Evolutionary conservation across 2,797 vertebrate species (phyloP).

Genomic region (Malacoraja senta): DNA sequence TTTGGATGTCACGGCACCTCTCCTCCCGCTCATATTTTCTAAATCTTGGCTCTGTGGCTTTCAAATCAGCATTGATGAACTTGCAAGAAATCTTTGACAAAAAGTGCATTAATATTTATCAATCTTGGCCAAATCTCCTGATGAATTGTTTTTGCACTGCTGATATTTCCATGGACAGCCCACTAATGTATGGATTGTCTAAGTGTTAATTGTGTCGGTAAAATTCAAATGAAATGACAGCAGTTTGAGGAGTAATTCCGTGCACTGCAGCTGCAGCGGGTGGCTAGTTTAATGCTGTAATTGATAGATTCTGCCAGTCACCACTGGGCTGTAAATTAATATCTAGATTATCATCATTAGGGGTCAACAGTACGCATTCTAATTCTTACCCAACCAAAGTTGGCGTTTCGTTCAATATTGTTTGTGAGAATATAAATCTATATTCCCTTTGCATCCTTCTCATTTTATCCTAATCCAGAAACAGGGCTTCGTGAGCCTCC

Average conservation of each 20-base stretch:
- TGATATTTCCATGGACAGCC: slow-evolving; percentile 29
- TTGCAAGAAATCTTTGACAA: background rate
- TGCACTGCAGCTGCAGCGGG: slow-evolving; percentile 74
- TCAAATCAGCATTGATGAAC: background rate
- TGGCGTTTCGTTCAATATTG: slow-evolving; percentile 45
- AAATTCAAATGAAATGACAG: slow-evolving; percentile 73
- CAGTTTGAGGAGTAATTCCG: slow-evolving; percentile 75
- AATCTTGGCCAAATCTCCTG: background rate
- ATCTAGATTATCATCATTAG: slow-evolving; percentile 79
- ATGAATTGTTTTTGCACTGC: slow-evolving; percentile 16
- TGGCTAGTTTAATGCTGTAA: slow-evolving; percentile 74
- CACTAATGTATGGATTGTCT: slow-evolving; percentile 57
- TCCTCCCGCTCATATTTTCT: background rate
- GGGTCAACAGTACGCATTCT: slow-evolving; percentile 57
- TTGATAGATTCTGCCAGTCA: slow-evolving; percentile 84
- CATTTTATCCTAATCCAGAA: slow-evolving; percentile 20
- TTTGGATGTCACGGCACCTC: background rate
- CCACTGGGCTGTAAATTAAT: slow-evolving; percentile 83
- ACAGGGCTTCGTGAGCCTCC: slow-evolving; percentile 45
- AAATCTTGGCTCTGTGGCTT: background rate
- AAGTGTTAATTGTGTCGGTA: slow-evolving; percentile 72
- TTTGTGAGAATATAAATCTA: slow-evolving; percentile 51
- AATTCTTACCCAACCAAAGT: slow-evolving; percentile 46
- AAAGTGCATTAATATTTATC: slow-evolving; percentile 16
- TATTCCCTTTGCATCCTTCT: slow-evolving; percentile 46